Evolutionary conservation across 2,113 vertebrate species (phyloP).

Genomic region (Blennius ocellaris): DNA sequence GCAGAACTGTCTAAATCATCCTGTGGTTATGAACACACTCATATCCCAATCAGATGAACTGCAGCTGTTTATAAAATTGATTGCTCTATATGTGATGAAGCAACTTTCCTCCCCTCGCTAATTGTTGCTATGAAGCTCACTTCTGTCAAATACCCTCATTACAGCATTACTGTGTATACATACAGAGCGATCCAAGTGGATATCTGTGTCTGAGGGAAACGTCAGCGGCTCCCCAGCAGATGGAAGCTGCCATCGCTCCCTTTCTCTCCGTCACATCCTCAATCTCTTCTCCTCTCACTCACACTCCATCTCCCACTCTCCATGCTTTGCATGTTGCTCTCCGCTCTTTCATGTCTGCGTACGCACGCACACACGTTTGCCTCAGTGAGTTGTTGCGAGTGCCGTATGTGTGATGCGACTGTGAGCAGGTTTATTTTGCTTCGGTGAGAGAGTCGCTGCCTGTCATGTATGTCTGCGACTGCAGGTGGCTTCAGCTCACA

Average conservation of each 20-base stretch:
- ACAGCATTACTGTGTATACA: conserved; percentile 58
- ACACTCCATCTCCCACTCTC: conserved; percentile 36
- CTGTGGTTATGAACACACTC: conserved; percentile 27
- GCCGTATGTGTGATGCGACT: conserved; percentile 12
- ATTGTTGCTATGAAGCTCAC: conserved; percentile 59
- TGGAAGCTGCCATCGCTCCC: conserved; percentile 56
- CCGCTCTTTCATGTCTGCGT: conserved; percentile 6
- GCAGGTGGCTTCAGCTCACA: conserved; percentile 57
- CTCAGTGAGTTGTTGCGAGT: conserved; percentile 14
- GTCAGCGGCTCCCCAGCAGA: conserved; percentile 60
- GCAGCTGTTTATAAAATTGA: conserved; percentile 55
- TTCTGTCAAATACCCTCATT: conserved; percentile 69
- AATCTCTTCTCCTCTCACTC: conserved; percentile 40
- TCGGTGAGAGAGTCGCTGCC: conserved; percentile 59
- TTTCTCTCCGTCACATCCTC: conserved; percentile 47
- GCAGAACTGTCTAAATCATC: conserved; percentile 9
- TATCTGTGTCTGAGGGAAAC: conserved; percentile 52
- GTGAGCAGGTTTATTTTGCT: conserved; percentile 38
- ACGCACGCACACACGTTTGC: not conserved
- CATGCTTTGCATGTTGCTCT: conserved; percentile 46
- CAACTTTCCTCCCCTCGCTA: conserved; percentile 56
- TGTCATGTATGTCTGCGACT: conserved; percentile 59
- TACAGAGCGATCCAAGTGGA: conserved; percentile 56
- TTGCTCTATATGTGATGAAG: conserved; percentile 46
- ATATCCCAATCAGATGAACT: conserved; percentile 41